phyloP scores from a whole-genome alignment of 2,888 invertebrate genomes.

The Crossocerus cetratus region DNA sequence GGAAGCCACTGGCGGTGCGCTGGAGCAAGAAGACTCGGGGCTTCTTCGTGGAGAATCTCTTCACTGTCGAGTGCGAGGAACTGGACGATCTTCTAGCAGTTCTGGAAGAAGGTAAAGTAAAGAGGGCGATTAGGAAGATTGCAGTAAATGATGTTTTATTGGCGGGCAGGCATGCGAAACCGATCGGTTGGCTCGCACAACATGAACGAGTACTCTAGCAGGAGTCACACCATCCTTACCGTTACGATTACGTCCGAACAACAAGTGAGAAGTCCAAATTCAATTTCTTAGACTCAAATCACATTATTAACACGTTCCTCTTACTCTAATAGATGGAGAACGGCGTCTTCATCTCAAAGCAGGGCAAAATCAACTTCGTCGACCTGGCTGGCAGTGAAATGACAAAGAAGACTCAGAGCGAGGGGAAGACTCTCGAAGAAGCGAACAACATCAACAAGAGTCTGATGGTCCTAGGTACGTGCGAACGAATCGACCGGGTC shows the following conservation, averaged over 20 bases:
- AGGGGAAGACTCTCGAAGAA: constrained; percentile 92
- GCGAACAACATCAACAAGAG: constrained; percentile 98
- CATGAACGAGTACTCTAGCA: constrained; percentile 95
- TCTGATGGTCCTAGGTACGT: constrained; percentile 91
- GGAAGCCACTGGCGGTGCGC: constrained; percentile 91
- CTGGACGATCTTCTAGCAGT: constrained; percentile 95
- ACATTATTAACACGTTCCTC: background rate
- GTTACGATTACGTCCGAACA: constrained; percentile 93
- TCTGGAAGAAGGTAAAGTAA: constrained; percentile 89
- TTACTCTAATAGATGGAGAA: constrained; percentile 78
- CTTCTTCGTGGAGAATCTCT: constrained; percentile 97
- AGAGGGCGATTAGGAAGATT: too few relatives aligned
- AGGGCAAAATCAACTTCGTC: constrained; percentile 97
- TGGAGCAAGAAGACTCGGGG: constrained; percentile 96
- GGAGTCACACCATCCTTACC: constrained; percentile 95
- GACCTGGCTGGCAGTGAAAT: constrained; percentile 98
- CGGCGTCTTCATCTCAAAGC: constrained; percentile 91
- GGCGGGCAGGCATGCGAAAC: constrained; percentile 88
- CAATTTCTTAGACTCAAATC: background rate
- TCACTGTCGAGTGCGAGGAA: constrained; percentile 95
- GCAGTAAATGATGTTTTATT: background rate
- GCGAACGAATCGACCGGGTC: too few relatives aligned
- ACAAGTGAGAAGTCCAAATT: constrained; percentile 78
- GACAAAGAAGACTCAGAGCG: constrained; percentile 93
- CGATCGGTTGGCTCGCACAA: constrained; percentile 93